Evolutionary conservation across 2,797 vertebrate species (phyloP).

Genomic region (Halcyon smyrnensis): DNA sequence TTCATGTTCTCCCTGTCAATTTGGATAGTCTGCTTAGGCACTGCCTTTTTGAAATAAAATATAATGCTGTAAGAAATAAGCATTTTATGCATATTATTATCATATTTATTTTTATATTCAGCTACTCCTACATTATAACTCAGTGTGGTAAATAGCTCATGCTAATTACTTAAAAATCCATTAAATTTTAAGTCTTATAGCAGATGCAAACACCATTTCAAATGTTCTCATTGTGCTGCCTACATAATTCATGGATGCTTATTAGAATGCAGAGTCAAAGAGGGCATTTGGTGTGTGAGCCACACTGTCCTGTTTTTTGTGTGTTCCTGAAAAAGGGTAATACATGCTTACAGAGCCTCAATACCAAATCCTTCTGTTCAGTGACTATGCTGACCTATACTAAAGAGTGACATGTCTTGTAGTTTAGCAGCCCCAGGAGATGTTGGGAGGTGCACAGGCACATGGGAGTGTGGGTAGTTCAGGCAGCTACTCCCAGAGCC

Average conservation of each 20-base stretch:
- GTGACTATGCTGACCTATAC: background rate
- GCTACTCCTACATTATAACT: slow-evolving; percentile 76
- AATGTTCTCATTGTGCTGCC: slow-evolving; percentile 66
- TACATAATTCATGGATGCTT: slow-evolving; percentile 72
- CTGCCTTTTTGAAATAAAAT: slow-evolving; percentile 70
- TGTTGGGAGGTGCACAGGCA: background rate
- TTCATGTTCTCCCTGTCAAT: slow-evolving; percentile 70
- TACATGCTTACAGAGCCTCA: background rate
- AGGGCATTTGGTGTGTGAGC: slow-evolving; percentile 34
- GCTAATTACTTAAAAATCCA: slow-evolving; percentile 81
- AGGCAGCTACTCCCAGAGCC: background rate
- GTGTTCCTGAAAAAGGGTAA: background rate
- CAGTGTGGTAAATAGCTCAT: slow-evolving; percentile 76
- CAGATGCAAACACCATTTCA: slow-evolving; percentile 78
- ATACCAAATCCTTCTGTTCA: background rate
- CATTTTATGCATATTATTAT: slow-evolving; percentile 80
- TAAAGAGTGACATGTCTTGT: background rate
- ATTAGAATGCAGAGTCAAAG: slow-evolving; percentile 56
- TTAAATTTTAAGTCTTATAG: slow-evolving; percentile 74
- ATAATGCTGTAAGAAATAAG: slow-evolving; percentile 73
- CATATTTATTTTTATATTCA: slow-evolving; percentile 82
- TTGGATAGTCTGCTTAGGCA: slow-evolving; percentile 57
- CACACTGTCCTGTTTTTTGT: background rate
- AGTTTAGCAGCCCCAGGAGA: background rate
- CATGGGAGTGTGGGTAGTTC: background rate